A percentile compares a stretch with the other conserved stretches of the same genome.
Evolutionary conservation across 2,888 invertebrate species (phyloP).

Genomic region (Stenchaetothrips biformis): DNA sequence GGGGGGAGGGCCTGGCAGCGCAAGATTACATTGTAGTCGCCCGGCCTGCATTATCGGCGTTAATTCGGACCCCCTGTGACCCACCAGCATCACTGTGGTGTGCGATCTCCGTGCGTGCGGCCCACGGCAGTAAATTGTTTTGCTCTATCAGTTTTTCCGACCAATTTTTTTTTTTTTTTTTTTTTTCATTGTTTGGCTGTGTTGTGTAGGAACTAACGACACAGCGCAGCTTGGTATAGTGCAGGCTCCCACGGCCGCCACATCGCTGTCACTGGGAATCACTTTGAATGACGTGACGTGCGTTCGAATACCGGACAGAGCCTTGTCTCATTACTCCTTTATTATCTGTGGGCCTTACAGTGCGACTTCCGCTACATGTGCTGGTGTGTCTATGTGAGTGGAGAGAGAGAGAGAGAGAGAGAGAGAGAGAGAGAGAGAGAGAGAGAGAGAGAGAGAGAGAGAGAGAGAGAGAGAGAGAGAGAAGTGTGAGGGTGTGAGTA

Average conservation of each 20-base stretch:
- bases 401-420: no score
- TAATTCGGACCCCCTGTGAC: neutral
- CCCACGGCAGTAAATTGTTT: no score
- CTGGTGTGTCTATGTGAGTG: no score
- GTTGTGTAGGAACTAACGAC: neutral
- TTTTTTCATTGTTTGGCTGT: neutral
- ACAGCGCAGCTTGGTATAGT: neutral
- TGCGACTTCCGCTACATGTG: neutral
- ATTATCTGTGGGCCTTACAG: no score
- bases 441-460: slow-evolving; percentile 4
- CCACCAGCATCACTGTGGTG: neutral
- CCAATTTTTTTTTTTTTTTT: neutral
- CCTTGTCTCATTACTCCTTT: no score
- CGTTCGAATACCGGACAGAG: no score
- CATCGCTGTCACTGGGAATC: no score
- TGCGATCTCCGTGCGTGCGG: neutral
- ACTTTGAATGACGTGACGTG: no score
- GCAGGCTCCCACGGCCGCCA: no score
- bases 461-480: no score
- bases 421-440: no score
- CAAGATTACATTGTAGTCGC: slow-evolving; percentile 2
- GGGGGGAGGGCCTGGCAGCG: neutral
- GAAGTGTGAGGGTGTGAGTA: no score
- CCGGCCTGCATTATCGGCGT: neutral
- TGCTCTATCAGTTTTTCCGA: neutral